Base-by-base conservation (phyloP, 2,888 invertebrate genomes). In the Galerucella nymphaeae region DNA sequence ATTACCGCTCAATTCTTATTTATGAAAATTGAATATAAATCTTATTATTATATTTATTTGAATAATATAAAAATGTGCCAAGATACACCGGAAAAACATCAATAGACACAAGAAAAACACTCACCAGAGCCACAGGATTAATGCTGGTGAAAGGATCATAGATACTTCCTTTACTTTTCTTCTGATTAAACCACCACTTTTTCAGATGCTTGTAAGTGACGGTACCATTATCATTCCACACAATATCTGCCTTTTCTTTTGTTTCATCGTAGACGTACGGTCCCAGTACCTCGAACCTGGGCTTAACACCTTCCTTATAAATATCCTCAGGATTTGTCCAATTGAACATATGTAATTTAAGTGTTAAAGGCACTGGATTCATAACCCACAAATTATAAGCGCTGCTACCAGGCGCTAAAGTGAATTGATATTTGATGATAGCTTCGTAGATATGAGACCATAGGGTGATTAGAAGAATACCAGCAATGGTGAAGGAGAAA, bases 91-190 rank as follows among this genome's bases (percentile, higher is more conserved):
- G n/a, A n/a, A n/a, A n/a, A n/a, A n/a, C n/a, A n/a, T n/a, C n/a
- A n/a, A n/a, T n/a, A n/a, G n/a, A n/a, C n/a, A n/a, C n/a, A n/a
- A n/a, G 4, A 61, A 61, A 61, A 23, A 45, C 18, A 74, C 93
- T 90, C 84, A 96, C 96, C 87, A 94, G 88, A 66, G 93, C 92
- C 9, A 95, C 91, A 2, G 93, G 90, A 85, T 96, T 96, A 1
- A 96, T 85, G 0, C 93, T 93, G 0, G 91, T 92, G 72, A 96
- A 88, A 57, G 88, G 87, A 82, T 95, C 95, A 14, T 88, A 86
- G 14, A 95, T 87, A n/a, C 88, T 89, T 0, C 94, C 94, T 65
- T 89, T 90, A 80, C 93, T 94, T 79, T 87, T 86, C 14, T 89
- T 88, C 3, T 88, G 88, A 77, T 93, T 92, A 81, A 93, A 96